Evolutionary conservation across 2,113 vertebrate genomes (phyloP), one percentile per base, ranked within the genome.

Genomic region (Planiliza haematocheilus): DNA sequence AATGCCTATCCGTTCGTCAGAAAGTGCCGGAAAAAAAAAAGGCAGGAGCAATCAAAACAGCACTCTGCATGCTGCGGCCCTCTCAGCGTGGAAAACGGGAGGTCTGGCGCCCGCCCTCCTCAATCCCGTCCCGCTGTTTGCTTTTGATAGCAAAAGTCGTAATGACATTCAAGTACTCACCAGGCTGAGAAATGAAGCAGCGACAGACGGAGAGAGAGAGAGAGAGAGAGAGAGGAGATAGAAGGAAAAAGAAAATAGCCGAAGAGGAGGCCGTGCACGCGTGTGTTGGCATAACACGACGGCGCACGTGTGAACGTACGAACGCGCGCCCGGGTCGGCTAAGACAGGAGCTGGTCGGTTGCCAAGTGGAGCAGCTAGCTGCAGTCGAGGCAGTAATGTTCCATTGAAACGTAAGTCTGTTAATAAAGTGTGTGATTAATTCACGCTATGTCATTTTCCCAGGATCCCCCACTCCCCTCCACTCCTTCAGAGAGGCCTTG

Each of bases 151-250:
- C 74, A 82, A 78, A 85, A 81, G 73, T 85, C 79, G 66, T 89
- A 89, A 89, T 85, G 88, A 79, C 79, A 80, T 88, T 89, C 77
- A 73, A 90, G 87, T 80, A 74, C 78, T 85, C 85, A 58, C 63
- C 66, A 69, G 79, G 79, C 79, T 68, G 79, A 78, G 82, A 83
- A 84, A 82, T 74, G 71, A 81, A 72, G 77, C 70, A 16, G 74
- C 13, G 62, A 73, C 72, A 60, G 67, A 72, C 74, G 46, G 63
- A 68, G 82, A 67, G 30, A 45, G 41, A 42, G 41, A 61, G 20
- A 48, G 70, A n/a, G 39, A 69, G 60, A 70, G 41, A 69, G 77
- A 82, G 60, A 57, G 74, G n/a, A 67, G 73, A 53, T 14, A 43
- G 52, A 17, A 5, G 24, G 24, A 30, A 5, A 30, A 3, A 30